Conservation (phyloP, 2,113 vertebrate species). For the Dicentrarchus labrax region DNA sequence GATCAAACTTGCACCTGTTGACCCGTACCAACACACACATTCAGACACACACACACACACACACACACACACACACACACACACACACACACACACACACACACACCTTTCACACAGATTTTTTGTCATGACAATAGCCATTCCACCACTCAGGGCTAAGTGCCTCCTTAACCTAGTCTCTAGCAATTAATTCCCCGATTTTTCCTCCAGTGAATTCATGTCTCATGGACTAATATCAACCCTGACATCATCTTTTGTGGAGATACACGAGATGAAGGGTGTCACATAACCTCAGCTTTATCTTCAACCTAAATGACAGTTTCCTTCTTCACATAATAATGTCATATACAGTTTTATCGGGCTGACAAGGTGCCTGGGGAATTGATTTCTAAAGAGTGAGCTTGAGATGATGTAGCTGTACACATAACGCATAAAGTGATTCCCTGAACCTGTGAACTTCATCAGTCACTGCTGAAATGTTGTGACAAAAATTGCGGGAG, state of each 20-base stretch:
- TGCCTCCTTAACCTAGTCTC: slow-evolving; percentile 63
- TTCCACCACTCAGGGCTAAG: slow-evolving; percentile 57
- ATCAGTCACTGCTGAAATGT: neutral
- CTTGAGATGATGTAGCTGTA: slow-evolving; percentile 1
- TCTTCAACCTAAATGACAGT: slow-evolving; percentile 41
- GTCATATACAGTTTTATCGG: slow-evolving; percentile 37
- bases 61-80: slow-evolving; percentile 8
- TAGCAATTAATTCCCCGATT: slow-evolving; percentile 56
- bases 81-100: slow-evolving; percentile 7
- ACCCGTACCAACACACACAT: slow-evolving; percentile 35
- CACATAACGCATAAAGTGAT: neutral
- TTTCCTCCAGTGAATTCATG: slow-evolving; percentile 29
- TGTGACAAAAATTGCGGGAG: neutral
- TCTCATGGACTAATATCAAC: slow-evolving; percentile 23
- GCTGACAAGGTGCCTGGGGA: slow-evolving; percentile 14
- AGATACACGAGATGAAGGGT: slow-evolving; percentile 49
- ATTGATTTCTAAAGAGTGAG: slow-evolving; percentile 17
- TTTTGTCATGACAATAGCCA: slow-evolving; percentile 43
- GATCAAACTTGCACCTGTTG: slow-evolving; percentile 73
- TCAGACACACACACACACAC: slow-evolving; percentile 30
- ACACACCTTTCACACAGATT: neutral
- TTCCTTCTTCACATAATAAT: slow-evolving; percentile 2
- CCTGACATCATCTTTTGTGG: slow-evolving; percentile 30
- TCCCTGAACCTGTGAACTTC: slow-evolving; percentile 25
- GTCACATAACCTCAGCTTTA: slow-evolving; percentile 42